These are phyloP conservation scores for Macrosteles quadrilineatus DNA, from an alignment of 1,140 invertebrate species.

Conservation along the genomic window DNA sequence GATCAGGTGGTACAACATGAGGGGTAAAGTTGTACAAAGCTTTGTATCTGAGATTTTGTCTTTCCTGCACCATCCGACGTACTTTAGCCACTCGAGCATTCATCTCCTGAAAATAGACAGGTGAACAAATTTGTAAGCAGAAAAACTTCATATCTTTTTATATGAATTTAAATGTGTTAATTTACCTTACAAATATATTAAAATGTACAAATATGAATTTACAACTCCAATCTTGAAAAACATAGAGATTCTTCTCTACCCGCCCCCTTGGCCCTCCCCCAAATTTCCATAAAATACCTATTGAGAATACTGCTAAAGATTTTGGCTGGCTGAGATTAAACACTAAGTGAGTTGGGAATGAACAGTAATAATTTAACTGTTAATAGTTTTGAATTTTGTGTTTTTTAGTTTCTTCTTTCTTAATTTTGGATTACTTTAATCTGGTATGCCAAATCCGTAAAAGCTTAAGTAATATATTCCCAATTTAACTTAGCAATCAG, in stretches of 20 bases:
- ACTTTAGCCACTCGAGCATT: not conserved
- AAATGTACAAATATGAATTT: not conserved
- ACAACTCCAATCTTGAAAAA: not conserved
- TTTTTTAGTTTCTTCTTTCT: too few species aligned
- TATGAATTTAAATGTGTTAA: not conserved
- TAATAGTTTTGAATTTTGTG: too few species aligned
- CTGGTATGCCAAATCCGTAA: too few species aligned
- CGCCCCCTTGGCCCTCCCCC: not conserved
- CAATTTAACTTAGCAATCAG: too few species aligned
- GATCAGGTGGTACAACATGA: not conserved
- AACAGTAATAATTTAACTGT: too few species aligned
- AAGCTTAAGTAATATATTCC: too few species aligned
- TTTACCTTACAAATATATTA: not conserved
- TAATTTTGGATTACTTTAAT: too few species aligned
- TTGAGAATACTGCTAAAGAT: too few species aligned
- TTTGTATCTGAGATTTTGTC: not conserved
- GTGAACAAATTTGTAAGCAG: not conserved
- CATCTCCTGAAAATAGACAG: not conserved
- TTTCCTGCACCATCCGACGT: not conserved
- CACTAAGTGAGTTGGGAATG: too few species aligned
- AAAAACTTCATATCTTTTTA: not conserved
- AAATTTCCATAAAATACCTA: too few species aligned
- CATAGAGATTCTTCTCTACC: not conserved
- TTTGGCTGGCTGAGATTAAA: too few species aligned
- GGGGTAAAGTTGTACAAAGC: not conserved